Conservation (phyloP, 2,113 vertebrate species). For the Chamaetylas fuelleborni region DNA sequence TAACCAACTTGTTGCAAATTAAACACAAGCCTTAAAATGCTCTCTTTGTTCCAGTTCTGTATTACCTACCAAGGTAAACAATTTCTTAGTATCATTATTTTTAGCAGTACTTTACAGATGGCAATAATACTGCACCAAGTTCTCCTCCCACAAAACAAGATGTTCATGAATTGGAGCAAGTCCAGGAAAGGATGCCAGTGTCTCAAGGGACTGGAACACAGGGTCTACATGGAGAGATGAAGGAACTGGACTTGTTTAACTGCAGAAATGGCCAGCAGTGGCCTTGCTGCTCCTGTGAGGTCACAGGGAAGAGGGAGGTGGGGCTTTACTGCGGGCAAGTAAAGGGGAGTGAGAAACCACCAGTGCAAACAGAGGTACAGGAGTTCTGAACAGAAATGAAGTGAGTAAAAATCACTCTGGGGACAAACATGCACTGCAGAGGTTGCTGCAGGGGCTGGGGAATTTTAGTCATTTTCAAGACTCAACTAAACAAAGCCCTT, state of each 20-base stretch:
- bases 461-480: background rate
- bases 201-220: background rate
- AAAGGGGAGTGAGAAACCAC: background rate
- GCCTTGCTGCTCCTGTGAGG: background rate
- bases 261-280: background rate
- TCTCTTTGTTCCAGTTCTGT: background rate
- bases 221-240: fast-evolving
- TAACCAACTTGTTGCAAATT: background rate
- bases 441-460: background rate
- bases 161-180: background rate
- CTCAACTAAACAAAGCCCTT: background rate
- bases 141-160: background rate
- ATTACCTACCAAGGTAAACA: background rate
- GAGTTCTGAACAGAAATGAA: background rate
- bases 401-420: background rate
- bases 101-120: background rate
- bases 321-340: background rate
- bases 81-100: background rate
- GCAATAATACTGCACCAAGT: background rate
- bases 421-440: background rate
- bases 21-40: background rate
- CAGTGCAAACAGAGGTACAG: background rate
- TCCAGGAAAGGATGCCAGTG: background rate
- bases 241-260: background rate
- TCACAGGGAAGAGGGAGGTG: fast-evolving